Evolutionary conservation across 2,888 invertebrate genomes (phyloP).

Genomic region (Peribatodes rhomboidaria): DNA sequence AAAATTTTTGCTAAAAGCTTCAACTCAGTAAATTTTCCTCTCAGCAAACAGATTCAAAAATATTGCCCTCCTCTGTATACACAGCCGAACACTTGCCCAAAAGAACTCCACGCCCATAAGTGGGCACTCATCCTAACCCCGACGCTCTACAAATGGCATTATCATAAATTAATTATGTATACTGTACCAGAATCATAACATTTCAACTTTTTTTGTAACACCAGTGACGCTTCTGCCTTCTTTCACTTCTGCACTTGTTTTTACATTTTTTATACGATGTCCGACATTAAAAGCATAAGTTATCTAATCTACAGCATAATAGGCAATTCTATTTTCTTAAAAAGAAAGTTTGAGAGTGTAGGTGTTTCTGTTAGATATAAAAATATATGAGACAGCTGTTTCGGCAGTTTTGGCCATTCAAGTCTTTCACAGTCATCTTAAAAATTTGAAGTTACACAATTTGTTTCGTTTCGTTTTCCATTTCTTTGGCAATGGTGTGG

Average conservation of each 20-base stretch:
- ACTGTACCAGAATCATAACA: conserved; percentile 59
- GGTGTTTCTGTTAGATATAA: conserved; percentile 30
- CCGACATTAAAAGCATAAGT: conserved; percentile 41
- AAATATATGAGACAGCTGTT: conserved; percentile 39
- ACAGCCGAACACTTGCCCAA: conserved; percentile 39
- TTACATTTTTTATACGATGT: conserved; percentile 47
- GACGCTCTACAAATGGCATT: conserved; percentile 57
- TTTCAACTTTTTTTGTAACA: conserved; percentile 54
- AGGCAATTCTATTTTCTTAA: conserved; percentile 33
- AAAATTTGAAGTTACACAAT: conserved; percentile 9
- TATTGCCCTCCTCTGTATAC: conserved; percentile 43
- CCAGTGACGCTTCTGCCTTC: conserved; percentile 42
- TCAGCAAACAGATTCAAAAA: conserved; percentile 34
- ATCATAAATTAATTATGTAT: conserved; percentile 75
- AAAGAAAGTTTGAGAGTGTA: conserved; percentile 41
- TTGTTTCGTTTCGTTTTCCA: background rate
- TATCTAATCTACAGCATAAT: conserved; percentile 41
- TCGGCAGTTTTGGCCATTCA: conserved; percentile 21
- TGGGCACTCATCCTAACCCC: conserved; percentile 59
- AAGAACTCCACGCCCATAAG: conserved; percentile 54
- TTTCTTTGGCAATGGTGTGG: background rate
- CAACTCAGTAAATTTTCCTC: conserved; percentile 32
- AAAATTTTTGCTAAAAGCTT: conserved; percentile 9
- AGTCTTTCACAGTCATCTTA: background rate
- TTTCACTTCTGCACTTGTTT: conserved; percentile 45